Evolutionary conservation across 2,113 vertebrate genomes (phyloP).

Genomic region (Chaetura pelagica): DNA sequence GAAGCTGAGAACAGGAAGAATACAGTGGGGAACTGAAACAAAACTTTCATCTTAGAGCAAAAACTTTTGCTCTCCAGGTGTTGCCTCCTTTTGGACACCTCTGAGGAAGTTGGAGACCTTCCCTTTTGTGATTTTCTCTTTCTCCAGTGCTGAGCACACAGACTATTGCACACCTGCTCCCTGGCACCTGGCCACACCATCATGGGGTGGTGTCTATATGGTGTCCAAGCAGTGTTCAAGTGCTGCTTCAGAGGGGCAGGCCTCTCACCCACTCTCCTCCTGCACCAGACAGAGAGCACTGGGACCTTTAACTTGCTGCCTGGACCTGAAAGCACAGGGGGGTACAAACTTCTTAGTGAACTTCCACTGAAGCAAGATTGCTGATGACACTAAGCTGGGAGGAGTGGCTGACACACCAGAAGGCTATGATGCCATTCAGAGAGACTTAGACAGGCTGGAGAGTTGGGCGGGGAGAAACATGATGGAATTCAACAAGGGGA

Average conservation of each 20-base stretch:
- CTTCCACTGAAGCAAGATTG: too few species aligned
- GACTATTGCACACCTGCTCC: neutral
- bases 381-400: too few species aligned
- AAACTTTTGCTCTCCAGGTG: neutral
- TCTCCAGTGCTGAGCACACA: fast-evolving
- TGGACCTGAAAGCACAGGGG: neutral
- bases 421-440: too few species aligned
- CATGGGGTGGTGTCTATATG: fast-evolving
- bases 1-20: neutral
- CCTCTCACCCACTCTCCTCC: neutral
- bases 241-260: neutral
- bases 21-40: neutral
- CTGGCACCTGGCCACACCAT: neutral
- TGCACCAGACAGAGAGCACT: fast-evolving
- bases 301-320: neutral
- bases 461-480: too few species aligned
- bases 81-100: neutral
- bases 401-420: too few species aligned
- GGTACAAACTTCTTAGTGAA: neutral
- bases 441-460: too few species aligned
- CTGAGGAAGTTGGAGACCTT: neutral
- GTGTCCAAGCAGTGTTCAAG: neutral
- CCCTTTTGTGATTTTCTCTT: neutral
- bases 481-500: too few species aligned
- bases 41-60: neutral